Conservation (phyloP, 2,797 vertebrate species). For the Sebastes itinus region DNA sequence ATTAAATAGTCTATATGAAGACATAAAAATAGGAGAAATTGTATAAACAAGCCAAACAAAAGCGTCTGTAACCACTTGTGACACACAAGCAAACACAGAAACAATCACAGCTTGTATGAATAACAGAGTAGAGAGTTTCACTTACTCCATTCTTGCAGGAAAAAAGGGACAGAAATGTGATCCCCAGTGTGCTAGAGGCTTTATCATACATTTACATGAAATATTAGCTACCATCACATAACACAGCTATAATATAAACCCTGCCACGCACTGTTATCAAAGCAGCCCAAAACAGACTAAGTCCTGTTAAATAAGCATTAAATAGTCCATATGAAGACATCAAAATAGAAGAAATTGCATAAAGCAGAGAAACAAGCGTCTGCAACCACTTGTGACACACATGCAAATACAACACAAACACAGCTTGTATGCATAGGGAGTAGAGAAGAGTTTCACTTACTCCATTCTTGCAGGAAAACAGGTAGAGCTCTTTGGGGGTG, state of each 20-base stretch:
- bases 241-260: background rate
- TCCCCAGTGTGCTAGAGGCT: background rate
- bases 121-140: constrained; percentile 50
- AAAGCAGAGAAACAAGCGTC: background rate
- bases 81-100: background rate
- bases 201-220: background rate
- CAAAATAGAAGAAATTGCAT: background rate
- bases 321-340: background rate
- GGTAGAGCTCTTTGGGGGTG: constrained; percentile 79
- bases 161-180: constrained; percentile 35
- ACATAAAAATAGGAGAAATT: background rate
- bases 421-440: constrained; percentile 2
- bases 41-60: background rate
- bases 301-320: background rate
- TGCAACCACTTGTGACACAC: background rate
- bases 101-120: background rate
- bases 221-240: rapidly evolving
- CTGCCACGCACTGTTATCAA: background rate
- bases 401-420: background rate
- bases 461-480: constrained; percentile 85
- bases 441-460: constrained; percentile 79
- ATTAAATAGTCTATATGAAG: background rate
- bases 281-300: background rate
- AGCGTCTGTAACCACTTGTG: background rate
- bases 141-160: constrained; percentile 88